Conservation (phyloP, 64 coral and sea anemone genomes). For the Porites australiensis region DNA sequence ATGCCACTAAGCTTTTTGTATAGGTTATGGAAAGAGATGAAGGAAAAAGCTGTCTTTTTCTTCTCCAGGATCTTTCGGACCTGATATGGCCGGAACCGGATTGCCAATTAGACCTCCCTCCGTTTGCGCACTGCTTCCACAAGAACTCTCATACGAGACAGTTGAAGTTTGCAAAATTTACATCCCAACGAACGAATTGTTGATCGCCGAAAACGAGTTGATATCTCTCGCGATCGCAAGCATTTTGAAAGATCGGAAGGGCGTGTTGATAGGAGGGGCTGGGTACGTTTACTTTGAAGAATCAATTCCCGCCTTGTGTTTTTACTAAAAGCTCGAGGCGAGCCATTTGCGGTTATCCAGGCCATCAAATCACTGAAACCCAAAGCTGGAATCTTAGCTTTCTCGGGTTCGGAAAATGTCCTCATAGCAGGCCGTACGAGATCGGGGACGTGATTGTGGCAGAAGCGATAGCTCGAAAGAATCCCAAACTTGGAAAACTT, state of each 20-base stretch:
- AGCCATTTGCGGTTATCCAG: no score
- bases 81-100: neutral
- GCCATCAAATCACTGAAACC: neutral
- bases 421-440: no score
- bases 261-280: neutral
- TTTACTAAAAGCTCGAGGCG: no score
- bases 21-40: no score
- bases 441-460: neutral
- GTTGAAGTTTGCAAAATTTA: neutral
- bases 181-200: neutral
- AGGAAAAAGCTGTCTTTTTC: neutral
- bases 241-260: neutral
- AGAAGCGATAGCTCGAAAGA: constrained; percentile 2
- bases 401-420: neutral
- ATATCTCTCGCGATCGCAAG: neutral
- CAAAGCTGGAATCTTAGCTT: constrained; percentile 12
- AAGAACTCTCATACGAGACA: neutral
- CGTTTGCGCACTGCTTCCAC: neutral
- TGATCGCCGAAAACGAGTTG: constrained; percentile 19
- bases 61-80: neutral
- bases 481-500: neutral
- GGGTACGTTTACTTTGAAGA: constrained; percentile 31
- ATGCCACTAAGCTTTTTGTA: no score
- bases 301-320: neutral
- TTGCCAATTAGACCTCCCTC: neutral